Percentiles rank a stretch among this genome's conserved stretches.
Conservation (phyloP, 30 jellyfish, hydroid and myxozoan genomes). For the Clytia hemisphaerica region DNA sequence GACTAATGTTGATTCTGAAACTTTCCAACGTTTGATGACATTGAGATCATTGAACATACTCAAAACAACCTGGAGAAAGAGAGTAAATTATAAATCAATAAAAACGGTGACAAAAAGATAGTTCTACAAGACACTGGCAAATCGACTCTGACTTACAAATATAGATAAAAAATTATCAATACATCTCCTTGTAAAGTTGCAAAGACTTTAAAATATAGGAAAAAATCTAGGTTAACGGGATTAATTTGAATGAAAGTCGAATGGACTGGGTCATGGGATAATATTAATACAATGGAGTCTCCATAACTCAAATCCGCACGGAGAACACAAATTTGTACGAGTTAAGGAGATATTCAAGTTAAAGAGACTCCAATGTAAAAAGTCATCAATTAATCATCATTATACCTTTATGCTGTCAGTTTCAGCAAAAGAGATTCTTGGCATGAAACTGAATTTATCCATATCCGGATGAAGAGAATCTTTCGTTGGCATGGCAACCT, state of each 20-base stretch:
- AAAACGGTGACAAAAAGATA: no score
- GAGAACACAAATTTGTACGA: no score
- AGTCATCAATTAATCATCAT: no score
- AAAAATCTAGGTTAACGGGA: no score
- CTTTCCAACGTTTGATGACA: constrained; percentile 60
- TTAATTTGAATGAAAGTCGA: no score
- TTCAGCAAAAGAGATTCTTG: constrained; percentile 70
- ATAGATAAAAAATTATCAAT: neutral
- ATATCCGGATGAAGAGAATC: constrained; percentile 32
- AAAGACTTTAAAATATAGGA: no score
- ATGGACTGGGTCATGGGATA: no score
- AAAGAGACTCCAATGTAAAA: no score
- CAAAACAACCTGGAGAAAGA: constrained; percentile 59
- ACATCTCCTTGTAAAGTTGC: neutral
- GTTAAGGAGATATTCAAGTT: no score
- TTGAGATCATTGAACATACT: constrained; percentile 84
- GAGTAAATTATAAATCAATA: neutral
- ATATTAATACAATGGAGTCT: no score
- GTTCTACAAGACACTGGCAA: no score
- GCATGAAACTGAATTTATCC: constrained; percentile 82
- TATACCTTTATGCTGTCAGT: constrained; percentile 69
- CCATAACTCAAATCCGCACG: no score
- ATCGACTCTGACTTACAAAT: neutral
- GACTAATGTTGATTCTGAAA: constrained; percentile 69
- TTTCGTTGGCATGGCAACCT: constrained; percentile 56